Base-by-base conservation (phyloP, 2,888 invertebrate species). In the Sphaerophoria rueppellii region DNA sequence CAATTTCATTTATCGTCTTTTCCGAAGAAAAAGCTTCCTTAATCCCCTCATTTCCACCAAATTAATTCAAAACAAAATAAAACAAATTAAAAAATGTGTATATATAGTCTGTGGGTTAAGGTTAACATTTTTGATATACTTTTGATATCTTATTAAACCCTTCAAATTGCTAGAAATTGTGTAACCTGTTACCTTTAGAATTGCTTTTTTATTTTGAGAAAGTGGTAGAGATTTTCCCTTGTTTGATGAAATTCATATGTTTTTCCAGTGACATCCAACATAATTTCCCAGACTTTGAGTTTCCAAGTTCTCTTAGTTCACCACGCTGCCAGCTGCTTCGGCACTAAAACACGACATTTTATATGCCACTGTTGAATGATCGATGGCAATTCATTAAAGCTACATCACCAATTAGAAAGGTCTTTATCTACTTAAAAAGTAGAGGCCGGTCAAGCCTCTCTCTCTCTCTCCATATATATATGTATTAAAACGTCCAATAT, bases 351-450 rank as follows among this genome's bases (percentile, higher is more conserved):
- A n/a, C 60, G 52, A 46, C 58, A 43, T 4, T 43, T 7, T 43
- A 43, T 12, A n/a, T 55, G 60, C 63, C 63, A 61, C 63, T 46
- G 34, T 46, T 54, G 43, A 76, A 73, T 85, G 80, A 85, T 81
- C 76, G 76, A 85, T 85, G 72, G 76, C 58, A 69, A 69, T 73
- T 85, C 80, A 81, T 85, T 85, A 81, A 77, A 77, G 76, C 85
- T 80, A 80, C 70, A 70, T 71, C 76, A 76, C 85, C 76, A 85
- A 85, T 85, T 85, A 76, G 85, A 85, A 76, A 81, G 76, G 81
- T 77, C 58, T 48, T 54, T 67, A 67, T 65, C 52, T 58, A 12
- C 61, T 9, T 9, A 58, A 54, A 12, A 11, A 4, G 11, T 7
- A 60, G 43, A 43, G 12, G 6, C 60, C 40, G 16, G 43, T 9